A percentile compares a stretch with the other conserved stretches of the same genome.
Conservation (phyloP, 2,113 vertebrate genomes). For the Ailuropoda melanoleuca region DNA sequence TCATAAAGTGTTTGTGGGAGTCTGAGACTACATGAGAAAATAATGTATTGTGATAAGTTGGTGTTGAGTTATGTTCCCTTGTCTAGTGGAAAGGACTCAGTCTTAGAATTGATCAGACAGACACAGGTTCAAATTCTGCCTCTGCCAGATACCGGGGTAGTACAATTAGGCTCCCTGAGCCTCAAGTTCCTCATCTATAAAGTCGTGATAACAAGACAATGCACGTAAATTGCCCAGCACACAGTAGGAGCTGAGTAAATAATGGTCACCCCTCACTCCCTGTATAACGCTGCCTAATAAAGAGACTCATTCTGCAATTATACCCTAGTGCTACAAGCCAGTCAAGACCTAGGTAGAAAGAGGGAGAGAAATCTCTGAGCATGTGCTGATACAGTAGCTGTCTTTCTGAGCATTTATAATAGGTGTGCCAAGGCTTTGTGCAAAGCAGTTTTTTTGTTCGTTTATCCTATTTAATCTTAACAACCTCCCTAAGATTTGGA, state of each 20-base stretch:
- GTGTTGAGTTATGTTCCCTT: neutral
- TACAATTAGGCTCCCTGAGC: neutral
- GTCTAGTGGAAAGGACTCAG: neutral
- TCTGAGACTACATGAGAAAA: neutral
- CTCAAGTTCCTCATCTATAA: neutral
- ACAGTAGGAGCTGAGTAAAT: neutral
- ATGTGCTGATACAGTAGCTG: neutral
- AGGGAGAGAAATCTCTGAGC: neutral
- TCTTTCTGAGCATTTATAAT: neutral
- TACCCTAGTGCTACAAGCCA: neutral
- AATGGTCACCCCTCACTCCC: neutral
- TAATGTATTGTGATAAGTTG: neutral
- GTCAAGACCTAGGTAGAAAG: neutral
- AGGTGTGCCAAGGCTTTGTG: neutral
- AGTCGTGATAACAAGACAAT: neutral
- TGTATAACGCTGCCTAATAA: no score
- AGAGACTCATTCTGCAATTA: neutral
- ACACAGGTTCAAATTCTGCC: neutral
- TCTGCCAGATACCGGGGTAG: neutral
- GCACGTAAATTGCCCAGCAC: neutral
- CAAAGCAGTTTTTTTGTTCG: neutral
- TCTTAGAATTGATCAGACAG: neutral
- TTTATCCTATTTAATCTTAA: slow-evolving; percentile 27
- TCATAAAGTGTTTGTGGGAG: neutral
- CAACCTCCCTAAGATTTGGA: neutral